Evolutionary conservation across 2,888 invertebrate species (phyloP), one percentile per base, ranked within the genome.

Genomic region (Anaspis maculata): DNA sequence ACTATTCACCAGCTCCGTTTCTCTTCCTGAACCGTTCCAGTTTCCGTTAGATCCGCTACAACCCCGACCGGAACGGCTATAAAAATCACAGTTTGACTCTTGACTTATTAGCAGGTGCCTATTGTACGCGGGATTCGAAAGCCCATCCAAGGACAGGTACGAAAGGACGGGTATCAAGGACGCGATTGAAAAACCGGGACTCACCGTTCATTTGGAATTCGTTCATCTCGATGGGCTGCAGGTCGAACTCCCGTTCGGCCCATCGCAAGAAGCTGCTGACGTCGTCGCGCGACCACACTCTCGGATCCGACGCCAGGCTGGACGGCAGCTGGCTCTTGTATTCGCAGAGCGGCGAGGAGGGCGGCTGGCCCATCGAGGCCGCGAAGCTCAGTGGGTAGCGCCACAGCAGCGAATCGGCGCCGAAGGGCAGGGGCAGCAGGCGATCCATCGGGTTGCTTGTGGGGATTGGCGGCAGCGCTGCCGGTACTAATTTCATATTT

Each of bases 131-230:
- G n/a, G n/a, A n/a, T n/a, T n/a, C n/a, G n/a, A n/a, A n/a, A n/a
- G n/a, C n/a, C n/a, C n/a, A n/a, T n/a, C n/a, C n/a, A n/a, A n/a
- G n/a, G n/a, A n/a, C n/a, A n/a, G n/a, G n/a, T n/a, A n/a, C n/a
- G n/a, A n/a, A n/a, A n/a, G n/a, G n/a, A n/a, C n/a, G n/a, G n/a
- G n/a, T n/a, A n/a, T n/a, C n/a, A n/a, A n/a, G n/a, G n/a, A n/a
- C n/a, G n/a, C n/a, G n/a, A n/a, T n/a, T n/a, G n/a, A n/a, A n/a
- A n/a, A n/a, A n/a, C n/a, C n/a, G 23, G 2, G 13, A 55, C 65
- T 72, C 69, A 74, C 92, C 94, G 64, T 94, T 94, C 91, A 94
- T 92, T 70, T 89, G 89, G 64, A 94, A 94, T 68, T 88, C 79
- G 59, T 92, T 90, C 77, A 87, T 81, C 60, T 91, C 90, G 60